Evolutionary conservation across 2,113 vertebrate genomes (phyloP).

Genomic region (Chionis minor): DNA sequence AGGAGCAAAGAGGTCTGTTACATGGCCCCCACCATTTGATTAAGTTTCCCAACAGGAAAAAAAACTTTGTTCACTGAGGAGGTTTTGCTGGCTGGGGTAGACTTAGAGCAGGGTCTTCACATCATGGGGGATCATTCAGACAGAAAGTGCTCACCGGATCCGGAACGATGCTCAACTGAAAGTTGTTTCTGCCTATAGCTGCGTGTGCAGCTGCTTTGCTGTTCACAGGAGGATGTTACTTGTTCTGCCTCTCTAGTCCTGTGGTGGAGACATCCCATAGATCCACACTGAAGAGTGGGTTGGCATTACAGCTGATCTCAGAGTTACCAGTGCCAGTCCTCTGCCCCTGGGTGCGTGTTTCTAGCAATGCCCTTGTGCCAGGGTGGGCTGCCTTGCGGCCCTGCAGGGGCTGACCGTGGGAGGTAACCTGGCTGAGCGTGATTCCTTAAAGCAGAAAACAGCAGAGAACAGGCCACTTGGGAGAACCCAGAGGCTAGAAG

Average conservation of each 20-base stretch:
- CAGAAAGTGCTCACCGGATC: background rate
- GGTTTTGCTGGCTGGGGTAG: background rate
- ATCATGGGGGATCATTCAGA: background rate
- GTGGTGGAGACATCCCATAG: accelerated
- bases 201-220: background rate
- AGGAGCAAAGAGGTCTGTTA: background rate
- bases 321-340: background rate
- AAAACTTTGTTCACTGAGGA: background rate
- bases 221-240: background rate
- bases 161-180: background rate
- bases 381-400: background rate
- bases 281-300: background rate
- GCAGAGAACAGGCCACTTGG: background rate
- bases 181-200: background rate
- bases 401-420: no score
- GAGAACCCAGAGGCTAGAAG: background rate
- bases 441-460: background rate
- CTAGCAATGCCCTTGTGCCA: background rate
- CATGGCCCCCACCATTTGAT: background rate
- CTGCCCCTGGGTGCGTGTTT: background rate
- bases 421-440: accelerated
- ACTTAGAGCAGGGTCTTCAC: background rate
- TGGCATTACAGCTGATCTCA: background rate
- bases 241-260: background rate
- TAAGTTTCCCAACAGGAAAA: background rate